Evolutionary conservation across 2,113 vertebrate genomes (phyloP).

Genomic region (Dendropsophus ebraccatus): DNA sequence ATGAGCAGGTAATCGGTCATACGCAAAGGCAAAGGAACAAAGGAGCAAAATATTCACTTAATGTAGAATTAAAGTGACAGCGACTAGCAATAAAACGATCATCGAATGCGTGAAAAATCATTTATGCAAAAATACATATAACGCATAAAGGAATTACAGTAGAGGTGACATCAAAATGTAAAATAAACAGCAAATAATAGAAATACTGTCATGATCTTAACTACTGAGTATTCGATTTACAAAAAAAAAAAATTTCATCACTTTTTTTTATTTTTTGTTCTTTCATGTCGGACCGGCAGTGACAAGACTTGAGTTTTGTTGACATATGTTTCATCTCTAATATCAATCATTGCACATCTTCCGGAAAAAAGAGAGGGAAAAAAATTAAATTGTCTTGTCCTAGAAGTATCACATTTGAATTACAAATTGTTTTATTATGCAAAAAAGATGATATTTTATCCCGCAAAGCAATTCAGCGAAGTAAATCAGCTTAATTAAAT

Average conservation of each 20-base stretch:
- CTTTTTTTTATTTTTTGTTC: not conserved
- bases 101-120: too few relatives aligned
- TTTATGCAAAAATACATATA: too few relatives aligned
- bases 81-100: too few relatives aligned
- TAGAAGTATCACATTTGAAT: slow-evolving; percentile 49
- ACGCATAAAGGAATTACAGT: too few relatives aligned
- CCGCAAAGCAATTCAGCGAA: slow-evolving; percentile 24
- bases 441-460: slow-evolving; percentile 39
- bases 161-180: too few relatives aligned
- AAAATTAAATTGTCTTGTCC: slow-evolving; percentile 44
- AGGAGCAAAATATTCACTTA: too few relatives aligned
- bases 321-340: slow-evolving; percentile 45
- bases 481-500: slow-evolving; percentile 52
- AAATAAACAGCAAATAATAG: not conserved
- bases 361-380: not conserved
- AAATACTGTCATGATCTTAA: not conserved
- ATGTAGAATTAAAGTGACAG: too few relatives aligned
- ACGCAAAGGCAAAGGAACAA: too few relatives aligned
- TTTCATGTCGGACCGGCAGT: not conserved
- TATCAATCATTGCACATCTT: slow-evolving; percentile 45
- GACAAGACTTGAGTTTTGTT: slow-evolving; percentile 39
- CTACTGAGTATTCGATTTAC: not conserved
- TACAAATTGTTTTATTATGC: slow-evolving; percentile 48
- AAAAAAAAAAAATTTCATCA: not conserved
- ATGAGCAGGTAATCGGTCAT: too few relatives aligned